Evolutionary conservation across 2,888 invertebrate genomes (phyloP), one percentile per base, ranked within the genome.

Genomic region (Bellardia pandia): DNA sequence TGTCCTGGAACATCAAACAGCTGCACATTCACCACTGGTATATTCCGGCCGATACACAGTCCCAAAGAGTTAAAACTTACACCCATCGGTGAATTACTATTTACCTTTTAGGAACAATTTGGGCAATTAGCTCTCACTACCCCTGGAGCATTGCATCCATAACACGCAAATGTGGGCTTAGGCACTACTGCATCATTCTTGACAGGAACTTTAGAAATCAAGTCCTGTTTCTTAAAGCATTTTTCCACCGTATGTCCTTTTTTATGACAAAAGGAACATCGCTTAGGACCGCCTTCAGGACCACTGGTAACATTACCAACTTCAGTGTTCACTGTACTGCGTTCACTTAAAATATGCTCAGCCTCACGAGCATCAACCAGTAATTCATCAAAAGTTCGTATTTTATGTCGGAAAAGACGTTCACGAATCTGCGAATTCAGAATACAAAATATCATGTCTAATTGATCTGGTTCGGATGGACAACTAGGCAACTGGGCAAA

Each of bases 1-100:
- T 88, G 85, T 3, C 89, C 88, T 11, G 72, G 48, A 5, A 88
- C 75, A 48, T 88, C 89, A 78, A 83, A 86, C 13, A 86, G 11
- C 16, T 86, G 72, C 0, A 88, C 69, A 68, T 86, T 86, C 2
- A 78, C 79, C 1, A 62, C 30, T 48, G 84, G 80, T 3, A 77
- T 84, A 56, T 81, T 62, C 13, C 83, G 16, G 16, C 82, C 85
- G 51, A 58, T 33, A 37, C 79, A 75, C 5, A 60, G 11, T 2
- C 83, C 72, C 11, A 76, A 11, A 0, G 82, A 71, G 53, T 86
- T 84, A 45, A 83, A 83, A 16, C 69, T 60, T 7, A 86, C 71
- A 51, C 45, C 30, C 23, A 68, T 33, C 16, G 75, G 75, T 51
- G 69, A 69, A 30, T 11, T 58, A 42, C 33, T 33, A 37, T 40